phyloP scores from a whole-genome alignment of 2,888 invertebrate genomes.

The Plebejus melissa region DNA sequence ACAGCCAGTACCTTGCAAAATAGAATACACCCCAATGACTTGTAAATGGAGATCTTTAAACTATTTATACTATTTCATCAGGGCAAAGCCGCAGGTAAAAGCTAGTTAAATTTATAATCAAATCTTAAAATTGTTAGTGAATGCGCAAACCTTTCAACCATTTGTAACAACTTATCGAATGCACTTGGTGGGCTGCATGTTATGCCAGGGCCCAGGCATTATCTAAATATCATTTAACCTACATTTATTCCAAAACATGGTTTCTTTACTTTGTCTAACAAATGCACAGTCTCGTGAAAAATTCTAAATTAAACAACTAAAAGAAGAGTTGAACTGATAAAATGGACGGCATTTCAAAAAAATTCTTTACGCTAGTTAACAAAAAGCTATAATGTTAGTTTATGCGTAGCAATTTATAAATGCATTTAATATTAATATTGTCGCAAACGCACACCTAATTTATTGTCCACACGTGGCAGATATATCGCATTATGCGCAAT shows the following conservation, averaged over 20 bases:
- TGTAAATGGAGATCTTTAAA: too few relatives aligned
- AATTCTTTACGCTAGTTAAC: too few relatives aligned
- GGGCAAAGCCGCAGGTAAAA: neutral
- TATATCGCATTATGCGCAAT: neutral
- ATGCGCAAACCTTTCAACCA: neutral
- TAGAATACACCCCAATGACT: too few relatives aligned
- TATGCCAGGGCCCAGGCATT: neutral
- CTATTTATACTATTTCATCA: too few relatives aligned
- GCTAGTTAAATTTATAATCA: neutral
- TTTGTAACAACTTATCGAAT: neutral
- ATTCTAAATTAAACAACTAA: neutral
- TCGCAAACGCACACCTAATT: neutral
- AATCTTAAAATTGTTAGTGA: neutral
- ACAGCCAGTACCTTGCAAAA: too few relatives aligned
- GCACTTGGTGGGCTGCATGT: conserved; percentile 12
- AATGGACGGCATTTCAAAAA: neutral
- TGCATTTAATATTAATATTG: neutral
- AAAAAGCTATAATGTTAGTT: too few relatives aligned
- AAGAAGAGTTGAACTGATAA: neutral
- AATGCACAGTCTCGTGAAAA: neutral
- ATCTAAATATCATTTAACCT: neutral
- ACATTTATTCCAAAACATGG: neutral
- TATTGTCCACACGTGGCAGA: neutral
- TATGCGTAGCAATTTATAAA: neutral
- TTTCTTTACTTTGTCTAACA: neutral